phyloP scores from a whole-genome alignment of 1,140 invertebrate species.

The Bactericera cockerelli region DNA sequence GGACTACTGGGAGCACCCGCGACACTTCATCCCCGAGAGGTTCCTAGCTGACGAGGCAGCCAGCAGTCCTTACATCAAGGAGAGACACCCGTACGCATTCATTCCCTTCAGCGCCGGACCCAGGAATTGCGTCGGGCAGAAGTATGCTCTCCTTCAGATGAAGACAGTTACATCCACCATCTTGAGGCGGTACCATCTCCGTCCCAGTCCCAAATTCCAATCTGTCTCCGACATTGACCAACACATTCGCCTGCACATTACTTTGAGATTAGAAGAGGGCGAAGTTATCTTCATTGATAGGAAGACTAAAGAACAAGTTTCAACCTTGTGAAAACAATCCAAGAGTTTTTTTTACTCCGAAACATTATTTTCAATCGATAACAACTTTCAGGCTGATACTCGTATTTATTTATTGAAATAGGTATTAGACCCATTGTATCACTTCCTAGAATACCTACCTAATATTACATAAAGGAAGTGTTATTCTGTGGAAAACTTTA shows the following conservation, averaged over 20 bases:
- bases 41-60: conserved; percentile 44
- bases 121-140: conserved; percentile 34
- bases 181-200: conserved; percentile 23
- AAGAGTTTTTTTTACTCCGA: too few relatives aligned
- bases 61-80: conserved; percentile 21
- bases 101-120: conserved; percentile 38
- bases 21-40: conserved; percentile 44
- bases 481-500: too few relatives aligned
- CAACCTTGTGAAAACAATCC: too few relatives aligned
- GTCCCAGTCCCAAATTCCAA: conserved; percentile 16
- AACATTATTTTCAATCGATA: too few relatives aligned
- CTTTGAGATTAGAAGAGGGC: conserved; percentile 7
- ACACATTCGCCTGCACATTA: neutral
- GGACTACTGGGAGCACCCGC: neutral
- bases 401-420: too few relatives aligned
- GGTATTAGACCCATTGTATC: too few relatives aligned
- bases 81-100: conserved; percentile 29
- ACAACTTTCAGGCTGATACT: too few relatives aligned
- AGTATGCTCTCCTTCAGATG: conserved; percentile 35
- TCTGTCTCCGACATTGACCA: neutral
- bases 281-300: neutral
- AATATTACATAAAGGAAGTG: too few relatives aligned
- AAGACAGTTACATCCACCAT: conserved; percentile 33
- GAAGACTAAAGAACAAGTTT: too few relatives aligned
- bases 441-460: too few relatives aligned